phyloP scores from a whole-genome alignment of 2,113 vertebrate genomes.

The Zapornia atra region DNA sequence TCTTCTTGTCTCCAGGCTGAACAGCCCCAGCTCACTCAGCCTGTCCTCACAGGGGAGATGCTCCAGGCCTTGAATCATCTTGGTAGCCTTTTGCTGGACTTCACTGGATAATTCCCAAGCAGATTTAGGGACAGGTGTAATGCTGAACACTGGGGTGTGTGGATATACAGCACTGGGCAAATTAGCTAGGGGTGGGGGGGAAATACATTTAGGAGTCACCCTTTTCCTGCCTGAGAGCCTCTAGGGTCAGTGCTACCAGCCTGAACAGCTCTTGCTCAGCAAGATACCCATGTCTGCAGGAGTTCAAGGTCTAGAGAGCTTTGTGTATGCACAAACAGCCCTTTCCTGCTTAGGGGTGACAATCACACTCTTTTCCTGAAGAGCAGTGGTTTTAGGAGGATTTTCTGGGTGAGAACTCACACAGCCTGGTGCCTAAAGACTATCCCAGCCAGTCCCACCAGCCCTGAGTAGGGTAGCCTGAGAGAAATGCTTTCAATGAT shows the following conservation, averaged over 20 bases:
- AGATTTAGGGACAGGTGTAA: not conserved
- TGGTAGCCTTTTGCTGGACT: no score
- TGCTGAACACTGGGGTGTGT: not conserved
- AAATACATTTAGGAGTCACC: not conserved
- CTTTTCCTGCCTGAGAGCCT: not conserved
- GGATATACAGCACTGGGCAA: not conserved
- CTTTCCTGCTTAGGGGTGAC: not conserved
- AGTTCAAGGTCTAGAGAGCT: not conserved
- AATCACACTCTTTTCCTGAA: not conserved
- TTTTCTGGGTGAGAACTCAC: not conserved
- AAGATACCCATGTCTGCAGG: not conserved
- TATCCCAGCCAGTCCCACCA: not conserved
- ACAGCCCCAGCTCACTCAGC: no score
- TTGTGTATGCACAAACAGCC: not conserved
- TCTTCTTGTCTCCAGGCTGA: no score
- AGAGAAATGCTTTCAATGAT: not conserved
- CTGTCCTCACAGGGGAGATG: no score
- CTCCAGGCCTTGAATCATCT: no score
- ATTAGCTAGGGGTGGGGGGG: not conserved
- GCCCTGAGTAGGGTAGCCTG: not conserved
- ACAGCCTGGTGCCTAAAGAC: not conserved
- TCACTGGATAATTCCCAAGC: not conserved
- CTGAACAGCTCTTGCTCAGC: not conserved
- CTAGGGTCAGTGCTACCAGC: not conserved
- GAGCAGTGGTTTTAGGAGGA: not conserved